Base-by-base conservation (phyloP, 1,140 invertebrate species). In the Nephila pilipes region DNA sequence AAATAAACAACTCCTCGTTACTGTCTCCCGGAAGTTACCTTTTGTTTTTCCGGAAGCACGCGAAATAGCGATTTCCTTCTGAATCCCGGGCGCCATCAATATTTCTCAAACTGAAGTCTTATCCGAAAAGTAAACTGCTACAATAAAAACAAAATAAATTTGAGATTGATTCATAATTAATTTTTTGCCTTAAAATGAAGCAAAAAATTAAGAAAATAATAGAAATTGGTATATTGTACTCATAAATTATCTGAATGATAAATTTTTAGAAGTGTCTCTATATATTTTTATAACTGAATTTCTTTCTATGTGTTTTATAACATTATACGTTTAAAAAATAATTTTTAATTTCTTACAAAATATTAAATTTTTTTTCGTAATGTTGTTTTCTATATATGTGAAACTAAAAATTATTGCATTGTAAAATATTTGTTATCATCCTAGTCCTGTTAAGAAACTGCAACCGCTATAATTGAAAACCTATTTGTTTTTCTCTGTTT, bases 11-110 rank as follows among this genome's bases (percentile, higher is more conserved):
- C 55, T 63, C 69, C 32, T 87, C 85, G 69, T 54, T 83, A 75
- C 58, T 16, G 29, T 80, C 91, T 93, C 87, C 92, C 85, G 92
- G 92, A 93, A 93, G 92, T 93, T 81, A 89, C 80, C 87, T 87
- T 93, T 93, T 93, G 87, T 87, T 93, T 93, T 93, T 93, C 92
- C 92, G 92, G 92, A 93, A 93, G 92, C 92, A 93, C 92, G 92
- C 92, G 92, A 92, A 91, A 54, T 22, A 79, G 65, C 54, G 38
- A 93, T 93, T 93, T 93, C 91, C 91, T 93, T 65, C 55, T 25
- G 55, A 80, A 87, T 25, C 57, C 58, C 65, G 65, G 91, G 83
- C 91, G 91, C 91, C 91, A 93, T 93, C 91, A 87, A 87, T 46
- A 92, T 36, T 65, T 32, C 29, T 60, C 60, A 22, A n/a, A 32